Percentiles rank a stretch among this genome's conserved stretches.
These are phyloP conservation scores for Cossypha niveicapilla DNA, from an alignment of 2,797 vertebrate species.

Conservation along the genomic window DNA sequence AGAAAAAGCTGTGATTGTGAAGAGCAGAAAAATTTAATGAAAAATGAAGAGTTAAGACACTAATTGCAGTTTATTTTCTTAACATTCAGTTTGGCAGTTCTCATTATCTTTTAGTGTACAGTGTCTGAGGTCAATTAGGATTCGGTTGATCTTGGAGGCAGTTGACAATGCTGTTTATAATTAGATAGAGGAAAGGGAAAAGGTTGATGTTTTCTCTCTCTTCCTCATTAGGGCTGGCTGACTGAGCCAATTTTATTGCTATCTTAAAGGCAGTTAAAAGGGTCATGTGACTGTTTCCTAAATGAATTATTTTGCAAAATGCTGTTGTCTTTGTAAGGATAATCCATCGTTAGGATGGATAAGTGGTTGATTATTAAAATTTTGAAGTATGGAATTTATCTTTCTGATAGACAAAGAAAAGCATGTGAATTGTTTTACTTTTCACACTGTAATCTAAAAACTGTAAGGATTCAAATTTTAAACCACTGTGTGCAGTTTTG, in stretches of 20 bases:
- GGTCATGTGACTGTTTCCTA: conserved; percentile 54
- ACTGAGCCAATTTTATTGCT: conserved; percentile 61
- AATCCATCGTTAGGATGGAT: neutral
- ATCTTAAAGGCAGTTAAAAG: conserved; percentile 63
- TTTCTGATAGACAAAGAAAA: neutral
- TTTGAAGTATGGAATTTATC: neutral
- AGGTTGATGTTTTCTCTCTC: conserved; percentile 36
- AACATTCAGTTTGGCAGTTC: conserved; percentile 40
- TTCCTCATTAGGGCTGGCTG: conserved; percentile 27
- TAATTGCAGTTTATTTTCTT: conserved; percentile 26
- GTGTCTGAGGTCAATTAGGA: conserved; percentile 51
- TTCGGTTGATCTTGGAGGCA: conserved; percentile 38
- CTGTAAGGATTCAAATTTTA: neutral
- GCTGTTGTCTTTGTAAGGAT: conserved; percentile 27
- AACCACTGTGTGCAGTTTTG: neutral
- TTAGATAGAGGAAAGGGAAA: conserved; percentile 42
- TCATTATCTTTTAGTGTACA: neutral
- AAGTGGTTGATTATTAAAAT: neutral
- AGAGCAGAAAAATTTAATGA: neutral
- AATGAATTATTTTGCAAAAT: conserved; percentile 56
- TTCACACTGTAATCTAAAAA: neutral
- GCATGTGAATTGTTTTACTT: neutral
- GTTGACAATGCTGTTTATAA: conserved; percentile 55
- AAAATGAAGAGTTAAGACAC: conserved; percentile 23
- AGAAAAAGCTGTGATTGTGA: neutral